These are phyloP conservation scores for Porites cylindrica DNA, from an alignment of 92 coral and sea anemone species.

Conservation along the genomic window DNA sequence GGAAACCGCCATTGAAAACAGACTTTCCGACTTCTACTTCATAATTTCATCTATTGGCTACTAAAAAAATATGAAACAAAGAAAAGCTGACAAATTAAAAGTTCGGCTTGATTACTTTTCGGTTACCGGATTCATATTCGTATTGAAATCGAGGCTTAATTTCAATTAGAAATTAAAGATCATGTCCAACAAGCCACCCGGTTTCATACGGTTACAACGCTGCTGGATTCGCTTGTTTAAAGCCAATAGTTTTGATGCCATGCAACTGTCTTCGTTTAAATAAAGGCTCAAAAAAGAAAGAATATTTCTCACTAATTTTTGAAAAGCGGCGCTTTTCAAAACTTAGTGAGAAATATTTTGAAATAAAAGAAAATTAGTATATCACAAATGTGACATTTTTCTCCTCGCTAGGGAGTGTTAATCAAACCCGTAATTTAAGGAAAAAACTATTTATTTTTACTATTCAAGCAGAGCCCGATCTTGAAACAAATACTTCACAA, in stretches of 20 bases:
- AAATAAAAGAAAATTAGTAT: neutral
- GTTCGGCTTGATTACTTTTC: neutral
- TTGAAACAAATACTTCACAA: too few relatives aligned
- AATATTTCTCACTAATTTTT: too few relatives aligned
- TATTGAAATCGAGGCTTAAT: neutral
- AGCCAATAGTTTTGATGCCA: neutral
- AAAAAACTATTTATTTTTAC: too few relatives aligned
- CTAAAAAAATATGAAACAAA: neutral
- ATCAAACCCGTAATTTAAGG: too few relatives aligned
- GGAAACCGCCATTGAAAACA: neutral
- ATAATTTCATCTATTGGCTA: neutral
- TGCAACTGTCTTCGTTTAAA: neutral
- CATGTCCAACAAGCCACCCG: neutral
- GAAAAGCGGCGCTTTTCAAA: too few relatives aligned
- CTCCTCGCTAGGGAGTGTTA: neutral
- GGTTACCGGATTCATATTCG: neutral
- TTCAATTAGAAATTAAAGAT: neutral
- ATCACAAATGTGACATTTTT: neutral
- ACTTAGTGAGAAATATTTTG: too few relatives aligned
- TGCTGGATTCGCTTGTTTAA: neutral
- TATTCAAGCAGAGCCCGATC: too few relatives aligned
- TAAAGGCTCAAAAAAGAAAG: neutral
- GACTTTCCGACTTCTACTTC: neutral
- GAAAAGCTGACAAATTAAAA: neutral
- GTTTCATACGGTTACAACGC: neutral